These are phyloP conservation scores for Centroberyx gerrardi DNA, from an alignment of 2,797 vertebrate genomes.

Conservation along the genomic window DNA sequence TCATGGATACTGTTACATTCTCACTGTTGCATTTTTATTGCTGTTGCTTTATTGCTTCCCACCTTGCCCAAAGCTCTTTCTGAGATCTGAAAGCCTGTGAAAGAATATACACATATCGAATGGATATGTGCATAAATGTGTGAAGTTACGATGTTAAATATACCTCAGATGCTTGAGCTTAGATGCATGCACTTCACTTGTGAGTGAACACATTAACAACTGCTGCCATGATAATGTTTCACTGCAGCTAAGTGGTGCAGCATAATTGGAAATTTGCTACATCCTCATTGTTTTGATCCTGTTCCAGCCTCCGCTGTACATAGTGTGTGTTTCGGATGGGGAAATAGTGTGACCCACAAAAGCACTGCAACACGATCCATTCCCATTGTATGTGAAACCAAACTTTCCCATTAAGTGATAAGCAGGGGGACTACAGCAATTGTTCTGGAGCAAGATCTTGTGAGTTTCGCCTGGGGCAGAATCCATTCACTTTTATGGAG, in stretches of 20 bases:
- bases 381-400: slow-evolving; percentile 63
- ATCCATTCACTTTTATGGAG: slow-evolving; percentile 55
- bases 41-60: neutral
- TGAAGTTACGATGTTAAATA: neutral
- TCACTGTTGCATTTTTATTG: neutral
- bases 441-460: slow-evolving; percentile 64
- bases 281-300: slow-evolving; percentile 16
- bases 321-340: slow-evolving; percentile 22
- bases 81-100: neutral
- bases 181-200: no score
- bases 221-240: neutral
- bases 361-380: slow-evolving; percentile 70
- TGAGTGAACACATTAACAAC: neutral
- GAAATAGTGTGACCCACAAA: slow-evolving; percentile 66
- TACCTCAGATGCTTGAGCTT: neutral
- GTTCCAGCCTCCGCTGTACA: slow-evolving; percentile 24
- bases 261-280: slow-evolving; percentile 22
- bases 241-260: neutral
- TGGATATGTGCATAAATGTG: no score
- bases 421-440: slow-evolving; percentile 41
- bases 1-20: neutral
- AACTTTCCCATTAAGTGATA: slow-evolving; percentile 61
- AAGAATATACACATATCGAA: neutral
- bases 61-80: neutral
- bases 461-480: slow-evolving; percentile 64